Conservation (phyloP, 2,797 vertebrate species). For the Sebastes taczanowskii region DNA sequence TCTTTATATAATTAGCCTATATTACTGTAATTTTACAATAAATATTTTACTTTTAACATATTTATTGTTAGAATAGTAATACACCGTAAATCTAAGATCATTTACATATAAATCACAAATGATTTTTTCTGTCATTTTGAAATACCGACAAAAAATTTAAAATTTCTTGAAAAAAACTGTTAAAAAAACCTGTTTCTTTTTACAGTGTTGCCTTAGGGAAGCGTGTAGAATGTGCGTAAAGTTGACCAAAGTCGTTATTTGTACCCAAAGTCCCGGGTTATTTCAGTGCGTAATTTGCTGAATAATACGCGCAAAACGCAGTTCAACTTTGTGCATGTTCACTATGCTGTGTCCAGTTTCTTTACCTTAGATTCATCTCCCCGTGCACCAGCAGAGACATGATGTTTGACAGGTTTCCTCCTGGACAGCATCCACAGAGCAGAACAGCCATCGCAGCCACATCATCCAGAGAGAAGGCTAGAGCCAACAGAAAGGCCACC, state of each 20-base stretch:
- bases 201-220: too few species aligned
- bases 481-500: constrained; percentile 92
- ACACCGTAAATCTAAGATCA: too few species aligned
- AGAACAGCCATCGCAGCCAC: constrained; percentile 95
- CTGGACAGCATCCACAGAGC: constrained; percentile 97
- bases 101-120: too few species aligned
- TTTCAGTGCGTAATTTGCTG: not conserved
- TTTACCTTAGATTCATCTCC: constrained; percentile 98
- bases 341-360: not conserved
- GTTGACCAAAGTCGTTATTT: not conserved
- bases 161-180: too few species aligned
- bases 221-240: constrained; percentile 2
- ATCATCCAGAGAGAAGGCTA: constrained; percentile 90
- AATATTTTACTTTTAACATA: too few species aligned
- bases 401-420: constrained; percentile 95
- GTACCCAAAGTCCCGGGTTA: not conserved
- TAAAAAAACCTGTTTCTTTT: too few species aligned
- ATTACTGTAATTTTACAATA: too few species aligned
- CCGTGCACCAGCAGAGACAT: constrained; percentile 95
- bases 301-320: not conserved
- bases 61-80: too few species aligned
- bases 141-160: too few species aligned
- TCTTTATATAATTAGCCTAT: too few species aligned
- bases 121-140: too few species aligned
- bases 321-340: not conserved